phyloP scores from a whole-genome alignment of 2,888 invertebrate species.

The Eubasilissa splendida region DNA sequence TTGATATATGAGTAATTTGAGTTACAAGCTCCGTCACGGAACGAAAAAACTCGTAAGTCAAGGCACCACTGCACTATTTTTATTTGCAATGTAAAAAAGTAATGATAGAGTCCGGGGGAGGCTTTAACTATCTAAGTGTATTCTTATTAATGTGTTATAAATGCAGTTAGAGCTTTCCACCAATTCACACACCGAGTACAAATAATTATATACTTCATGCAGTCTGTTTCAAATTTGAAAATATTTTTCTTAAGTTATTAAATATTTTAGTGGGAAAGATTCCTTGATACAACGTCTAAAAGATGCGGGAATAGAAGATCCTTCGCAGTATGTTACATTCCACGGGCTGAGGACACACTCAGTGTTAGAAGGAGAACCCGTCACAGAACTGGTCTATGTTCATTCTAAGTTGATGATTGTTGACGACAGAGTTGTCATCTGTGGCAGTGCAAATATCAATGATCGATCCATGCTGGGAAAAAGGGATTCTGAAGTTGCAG shows the following conservation, averaged over 20 bases:
- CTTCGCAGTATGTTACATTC: slow-evolving; percentile 90
- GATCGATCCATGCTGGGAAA: slow-evolving; percentile 95
- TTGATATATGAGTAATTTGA: too few species aligned
- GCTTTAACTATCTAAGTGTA: too few species aligned
- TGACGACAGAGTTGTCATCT: slow-evolving; percentile 92
- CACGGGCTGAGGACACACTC: slow-evolving; percentile 91
- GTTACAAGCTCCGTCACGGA: too few species aligned
- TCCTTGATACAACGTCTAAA: slow-evolving; percentile 85
- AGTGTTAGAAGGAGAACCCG: slow-evolving; percentile 82
- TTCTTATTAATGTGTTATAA: too few species aligned
- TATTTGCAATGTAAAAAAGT: too few species aligned
- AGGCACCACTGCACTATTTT: too few species aligned
- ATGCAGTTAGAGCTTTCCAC: too few species aligned
- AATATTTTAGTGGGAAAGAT: slow-evolving; percentile 81
- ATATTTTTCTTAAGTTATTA: neutral
- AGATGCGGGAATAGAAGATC: slow-evolving; percentile 85
- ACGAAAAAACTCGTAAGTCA: too few species aligned
- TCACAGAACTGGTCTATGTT: slow-evolving; percentile 96
- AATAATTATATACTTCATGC: too few species aligned
- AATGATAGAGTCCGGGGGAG: too few species aligned
- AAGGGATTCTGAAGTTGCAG: slow-evolving; percentile 95
- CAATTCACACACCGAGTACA: too few species aligned
- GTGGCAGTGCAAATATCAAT: slow-evolving; percentile 98
- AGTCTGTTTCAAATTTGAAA: too few species aligned
- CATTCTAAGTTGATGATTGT: slow-evolving; percentile 97